Percentiles rank a stretch among this genome's conserved stretches.
Conservation (phyloP, 2,797 vertebrate species). For the Gymnothorax reevesii region DNA sequence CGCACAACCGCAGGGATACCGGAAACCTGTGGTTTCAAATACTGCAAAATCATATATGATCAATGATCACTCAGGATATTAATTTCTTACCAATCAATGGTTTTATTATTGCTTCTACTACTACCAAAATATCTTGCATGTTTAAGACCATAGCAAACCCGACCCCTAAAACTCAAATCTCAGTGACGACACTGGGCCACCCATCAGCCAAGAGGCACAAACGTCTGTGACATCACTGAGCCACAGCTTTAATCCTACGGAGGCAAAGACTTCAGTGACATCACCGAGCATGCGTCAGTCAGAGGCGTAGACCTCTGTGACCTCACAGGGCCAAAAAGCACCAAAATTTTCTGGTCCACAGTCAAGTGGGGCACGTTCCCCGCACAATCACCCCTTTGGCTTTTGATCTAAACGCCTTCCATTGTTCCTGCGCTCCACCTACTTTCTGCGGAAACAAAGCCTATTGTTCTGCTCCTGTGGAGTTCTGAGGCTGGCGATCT, state of each 20-base stretch:
- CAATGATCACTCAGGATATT: too few species aligned
- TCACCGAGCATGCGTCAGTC: not conserved
- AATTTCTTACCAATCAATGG: too few species aligned
- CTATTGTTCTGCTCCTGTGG: not conserved
- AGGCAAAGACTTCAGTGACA: too few species aligned
- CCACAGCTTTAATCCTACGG: too few species aligned
- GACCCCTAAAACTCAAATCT: too few species aligned
- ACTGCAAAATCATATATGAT: not conserved
- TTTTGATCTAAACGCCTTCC: slow-evolving; percentile 1
- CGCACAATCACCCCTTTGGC: not conserved
- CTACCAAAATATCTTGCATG: too few species aligned
- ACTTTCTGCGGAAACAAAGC: slow-evolving; percentile 5
- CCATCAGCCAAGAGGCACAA: too few species aligned
- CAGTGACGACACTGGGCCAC: too few species aligned
- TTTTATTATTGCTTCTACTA: too few species aligned
- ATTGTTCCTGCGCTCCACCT: not conserved
- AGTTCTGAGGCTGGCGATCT: not conserved
- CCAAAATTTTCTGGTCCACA: not conserved
- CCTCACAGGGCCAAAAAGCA: not conserved
- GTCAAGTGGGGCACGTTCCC: not conserved
- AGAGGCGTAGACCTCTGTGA: not conserved
- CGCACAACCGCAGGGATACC: not conserved
- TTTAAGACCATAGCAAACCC: too few species aligned
- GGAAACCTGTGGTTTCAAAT: not conserved
- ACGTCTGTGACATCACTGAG: too few species aligned